Evolutionary conservation across 2,888 invertebrate species (phyloP).

Genomic region (Desoria tigrina): DNA sequence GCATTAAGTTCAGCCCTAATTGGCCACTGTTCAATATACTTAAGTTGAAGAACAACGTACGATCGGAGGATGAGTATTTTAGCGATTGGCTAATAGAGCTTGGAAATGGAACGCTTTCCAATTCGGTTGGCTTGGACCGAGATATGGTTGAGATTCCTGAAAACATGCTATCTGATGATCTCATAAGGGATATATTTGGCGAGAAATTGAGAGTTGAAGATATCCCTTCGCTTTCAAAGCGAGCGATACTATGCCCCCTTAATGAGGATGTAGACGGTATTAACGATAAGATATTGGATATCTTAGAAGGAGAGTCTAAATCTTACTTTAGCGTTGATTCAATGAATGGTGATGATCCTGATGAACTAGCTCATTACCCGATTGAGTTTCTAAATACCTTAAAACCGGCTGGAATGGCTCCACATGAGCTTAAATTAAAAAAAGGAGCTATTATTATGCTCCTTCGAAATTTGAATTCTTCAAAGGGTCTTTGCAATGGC

Average conservation of each 20-base stretch:
- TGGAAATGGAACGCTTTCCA: slow-evolving; percentile 25
- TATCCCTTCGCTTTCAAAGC: too few species aligned
- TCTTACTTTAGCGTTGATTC: slow-evolving; percentile 19
- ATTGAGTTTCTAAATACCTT: slow-evolving; percentile 42
- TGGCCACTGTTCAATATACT: slow-evolving; percentile 35
- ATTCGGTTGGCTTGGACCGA: not conserved
- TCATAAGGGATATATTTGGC: slow-evolving; percentile 8
- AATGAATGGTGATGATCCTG: slow-evolving; percentile 13
- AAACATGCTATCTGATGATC: slow-evolving; percentile 1
- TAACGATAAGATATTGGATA: slow-evolving; percentile 15
- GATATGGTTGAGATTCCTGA: slow-evolving; percentile 16
- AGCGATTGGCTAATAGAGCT: slow-evolving; percentile 24
- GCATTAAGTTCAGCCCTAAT: slow-evolving; percentile 19
- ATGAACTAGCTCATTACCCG: slow-evolving; percentile 18
- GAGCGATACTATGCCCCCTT: slow-evolving; percentile 23
- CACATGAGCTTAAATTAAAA: slow-evolving; percentile 45
- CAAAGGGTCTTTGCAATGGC: slow-evolving; percentile 48
- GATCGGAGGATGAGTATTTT: slow-evolving; percentile 13
- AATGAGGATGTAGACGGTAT: slow-evolving; percentile 21
- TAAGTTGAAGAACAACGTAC: slow-evolving; percentile 32
- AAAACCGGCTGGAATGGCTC: slow-evolving; percentile 42
- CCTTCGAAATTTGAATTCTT: slow-evolving; percentile 43
- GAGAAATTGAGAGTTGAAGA: not conserved
- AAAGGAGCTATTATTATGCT: slow-evolving; percentile 47
- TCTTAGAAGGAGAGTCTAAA: not conserved